These are phyloP conservation scores for Drosophila tanythrix DNA, from an alignment of 2,888 invertebrate species.

Conservation along the genomic window DNA sequence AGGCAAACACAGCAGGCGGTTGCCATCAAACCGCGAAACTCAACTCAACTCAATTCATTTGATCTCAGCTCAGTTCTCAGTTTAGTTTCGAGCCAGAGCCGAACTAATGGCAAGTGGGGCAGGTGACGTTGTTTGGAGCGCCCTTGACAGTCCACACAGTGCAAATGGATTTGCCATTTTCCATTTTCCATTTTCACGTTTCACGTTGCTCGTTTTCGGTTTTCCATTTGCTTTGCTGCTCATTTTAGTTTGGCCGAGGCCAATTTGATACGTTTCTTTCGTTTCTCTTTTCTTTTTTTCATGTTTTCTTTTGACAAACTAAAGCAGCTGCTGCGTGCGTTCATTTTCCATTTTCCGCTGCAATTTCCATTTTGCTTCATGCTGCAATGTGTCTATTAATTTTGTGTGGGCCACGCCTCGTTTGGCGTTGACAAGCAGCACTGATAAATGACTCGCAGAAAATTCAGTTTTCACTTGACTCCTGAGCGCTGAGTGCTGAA, in stretches of 20 bases:
- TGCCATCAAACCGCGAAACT: constrained; percentile 52
- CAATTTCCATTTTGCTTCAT: constrained; percentile 30
- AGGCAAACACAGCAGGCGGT: constrained; percentile 41
- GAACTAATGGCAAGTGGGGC: constrained; percentile 9
- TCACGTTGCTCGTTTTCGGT: not conserved
- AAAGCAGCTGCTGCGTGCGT: constrained; percentile 25
- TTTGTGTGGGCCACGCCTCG: constrained; percentile 52
- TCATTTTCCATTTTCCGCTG: constrained; percentile 32
- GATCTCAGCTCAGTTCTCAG: constrained; percentile 14
- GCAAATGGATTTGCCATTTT: constrained; percentile 74
- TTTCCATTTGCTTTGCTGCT: constrained; percentile 68
- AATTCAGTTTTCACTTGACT: constrained; percentile 30
- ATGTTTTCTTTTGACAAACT: constrained; percentile 43
- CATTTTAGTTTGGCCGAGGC: constrained; percentile 58
- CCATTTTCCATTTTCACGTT: constrained; percentile 46
- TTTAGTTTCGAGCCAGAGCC: constrained; percentile 4
- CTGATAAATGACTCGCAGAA: constrained; percentile 61
- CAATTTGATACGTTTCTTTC: constrained; percentile 41
- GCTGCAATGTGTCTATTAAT: constrained; percentile 63
- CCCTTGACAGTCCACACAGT: constrained; percentile 65
- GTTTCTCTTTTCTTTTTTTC: not conserved
- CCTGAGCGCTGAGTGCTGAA: constrained; percentile 16
- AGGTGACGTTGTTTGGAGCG: constrained; percentile 36
- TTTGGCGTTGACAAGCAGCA: constrained; percentile 60
- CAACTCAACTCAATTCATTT: constrained; percentile 15